Conservation (phyloP, 2,888 invertebrate species). For the Drosophila histrio region DNA sequence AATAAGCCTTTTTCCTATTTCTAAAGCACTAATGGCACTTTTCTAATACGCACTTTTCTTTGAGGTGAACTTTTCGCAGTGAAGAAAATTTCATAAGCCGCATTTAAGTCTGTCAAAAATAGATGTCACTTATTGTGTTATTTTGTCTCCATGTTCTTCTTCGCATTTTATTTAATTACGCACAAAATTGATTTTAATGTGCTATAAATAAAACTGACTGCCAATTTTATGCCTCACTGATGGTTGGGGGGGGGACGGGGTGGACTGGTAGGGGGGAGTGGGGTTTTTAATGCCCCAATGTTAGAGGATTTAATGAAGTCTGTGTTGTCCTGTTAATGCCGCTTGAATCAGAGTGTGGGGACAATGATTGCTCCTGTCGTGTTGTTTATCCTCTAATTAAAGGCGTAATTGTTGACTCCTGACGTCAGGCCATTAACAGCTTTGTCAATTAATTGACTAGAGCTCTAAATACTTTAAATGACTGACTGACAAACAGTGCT, state of each 20-base stretch:
- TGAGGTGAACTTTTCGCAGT: neutral
- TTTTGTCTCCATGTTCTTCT: slow-evolving; percentile 23
- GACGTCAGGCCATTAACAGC: slow-evolving; percentile 63
- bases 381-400: slow-evolving; percentile 63
- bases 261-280: neutral
- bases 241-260: neutral
- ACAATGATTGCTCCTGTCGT: slow-evolving; percentile 41
- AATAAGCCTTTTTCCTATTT: slow-evolving; percentile 37
- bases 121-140: slow-evolving; percentile 37
- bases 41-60: neutral
- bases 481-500: slow-evolving; percentile 4
- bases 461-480: slow-evolving; percentile 14
- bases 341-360: neutral
- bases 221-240: slow-evolving; percentile 61
- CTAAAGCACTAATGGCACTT: slow-evolving; percentile 11
- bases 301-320: slow-evolving; percentile 66
- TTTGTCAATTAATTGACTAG: slow-evolving; percentile 25
- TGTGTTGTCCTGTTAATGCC: slow-evolving; percentile 50
- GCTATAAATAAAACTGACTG: slow-evolving; percentile 70
- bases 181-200: slow-evolving; percentile 74
- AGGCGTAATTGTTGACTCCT: slow-evolving; percentile 62
- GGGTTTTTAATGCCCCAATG: slow-evolving; percentile 37
- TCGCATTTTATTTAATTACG: slow-evolving; percentile 64
- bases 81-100: slow-evolving; percentile 38
- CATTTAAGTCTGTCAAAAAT: slow-evolving; percentile 56